phyloP scores from a whole-genome alignment of 2,888 invertebrate genomes.

The Acholoe squamosa region DNA sequence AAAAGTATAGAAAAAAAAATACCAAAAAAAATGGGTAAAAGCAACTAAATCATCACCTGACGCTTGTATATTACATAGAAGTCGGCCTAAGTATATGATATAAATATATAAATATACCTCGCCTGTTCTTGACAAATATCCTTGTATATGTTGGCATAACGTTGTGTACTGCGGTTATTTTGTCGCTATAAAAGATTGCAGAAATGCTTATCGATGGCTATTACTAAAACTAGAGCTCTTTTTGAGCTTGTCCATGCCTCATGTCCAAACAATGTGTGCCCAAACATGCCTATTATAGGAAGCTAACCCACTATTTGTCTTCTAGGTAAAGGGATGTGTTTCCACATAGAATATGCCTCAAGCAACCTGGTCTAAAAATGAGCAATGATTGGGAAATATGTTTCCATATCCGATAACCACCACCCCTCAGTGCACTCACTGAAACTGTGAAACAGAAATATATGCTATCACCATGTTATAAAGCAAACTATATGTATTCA shows the following conservation, averaged over 20 bases:
- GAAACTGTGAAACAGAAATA: no score
- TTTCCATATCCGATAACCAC: background rate
- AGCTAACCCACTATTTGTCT: background rate
- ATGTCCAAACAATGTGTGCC: background rate
- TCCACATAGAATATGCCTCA: background rate
- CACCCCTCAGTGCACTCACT: background rate
- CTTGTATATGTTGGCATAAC: slow-evolving; percentile 18
- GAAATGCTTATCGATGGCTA: slow-evolving; percentile 25
- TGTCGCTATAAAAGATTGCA: background rate
- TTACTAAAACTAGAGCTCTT: background rate
- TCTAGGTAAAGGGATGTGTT: background rate
- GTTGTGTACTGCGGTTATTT: background rate
- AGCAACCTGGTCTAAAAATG: background rate
- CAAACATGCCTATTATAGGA: background rate
- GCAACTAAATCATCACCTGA: background rate
- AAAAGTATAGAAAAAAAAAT: background rate
- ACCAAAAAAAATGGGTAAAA: background rate
- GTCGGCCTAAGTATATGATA: background rate
- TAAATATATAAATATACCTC: background rate
- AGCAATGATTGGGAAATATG: background rate
- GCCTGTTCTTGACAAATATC: background rate
- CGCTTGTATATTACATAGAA: background rate
- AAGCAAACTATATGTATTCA: background rate
- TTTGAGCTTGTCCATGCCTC: slow-evolving; percentile 10
- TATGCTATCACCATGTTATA: no score